Evolutionary conservation across 2,888 invertebrate species (phyloP), one percentile per base, ranked within the genome.

Genomic region (Syrphus vitripennis): DNA sequence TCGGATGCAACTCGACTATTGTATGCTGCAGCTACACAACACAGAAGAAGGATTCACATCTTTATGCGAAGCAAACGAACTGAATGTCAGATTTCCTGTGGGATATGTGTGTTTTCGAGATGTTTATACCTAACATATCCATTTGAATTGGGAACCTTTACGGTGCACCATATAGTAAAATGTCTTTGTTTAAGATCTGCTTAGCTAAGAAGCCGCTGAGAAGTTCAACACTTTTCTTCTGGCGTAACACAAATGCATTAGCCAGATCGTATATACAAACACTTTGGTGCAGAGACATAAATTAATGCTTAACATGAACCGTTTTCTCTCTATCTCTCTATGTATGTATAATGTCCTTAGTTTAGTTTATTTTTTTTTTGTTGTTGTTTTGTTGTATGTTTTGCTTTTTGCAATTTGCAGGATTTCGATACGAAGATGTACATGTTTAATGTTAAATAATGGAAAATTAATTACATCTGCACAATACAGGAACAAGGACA

Each of bases 391-490:
- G 21, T 16, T 21, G 16, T 48, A 6, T 59, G 55, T 37, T 59
- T 59, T 59, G 57, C 57, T 59, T 59, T 59, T 34, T 59, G 57
- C 31, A 59, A 59, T 59, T 59, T 59, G 77, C 61, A 45, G 65
- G 29, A 37, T 48, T 59, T 63, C 63, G 48, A 53, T 79, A 61
- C 69, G 29, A 63, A 53, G 69, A 80, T 75, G 61, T 63, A 61
- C 69, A 24, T 53, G 69, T 34, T 59, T 69, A 61, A 69, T 69
- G 75, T 75, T 74, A 75, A 75, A 75, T 40, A 57, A 71, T 29
- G 37, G 67, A 59, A 69, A 80, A 80, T 80, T 81, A 81, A 81
- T 75, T 81, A 81, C 81, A 81, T 81, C 75, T 81, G 81, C 81
- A 81, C 26, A 63, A 37, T 37, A 42, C 26, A 81, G 26, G n/a